Percentiles rank a stretch among this genome's conserved stretches.
These are phyloP conservation scores for Argyresthia albistria DNA, from an alignment of 2,888 invertebrate species.

Conservation along the genomic window DNA sequence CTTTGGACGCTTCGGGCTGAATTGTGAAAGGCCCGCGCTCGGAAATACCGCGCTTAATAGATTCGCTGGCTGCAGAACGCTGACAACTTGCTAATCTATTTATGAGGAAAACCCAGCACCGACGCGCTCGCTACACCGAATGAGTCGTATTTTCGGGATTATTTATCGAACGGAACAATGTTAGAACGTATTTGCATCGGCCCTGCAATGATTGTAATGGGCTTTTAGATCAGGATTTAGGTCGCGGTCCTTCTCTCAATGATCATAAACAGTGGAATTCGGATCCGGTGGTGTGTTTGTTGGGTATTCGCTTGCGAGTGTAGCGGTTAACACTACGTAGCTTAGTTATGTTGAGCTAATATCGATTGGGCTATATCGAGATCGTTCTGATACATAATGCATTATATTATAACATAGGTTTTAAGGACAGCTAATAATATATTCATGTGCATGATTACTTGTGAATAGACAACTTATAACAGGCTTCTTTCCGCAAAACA, in stretches of 20 bases:
- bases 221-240: too few species aligned
- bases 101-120: conserved; percentile 51
- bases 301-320: too few species aligned
- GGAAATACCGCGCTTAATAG: conserved; percentile 71
- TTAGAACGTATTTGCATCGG: conserved; percentile 4
- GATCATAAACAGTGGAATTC: too few species aligned
- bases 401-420: too few species aligned
- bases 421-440: too few species aligned
- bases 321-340: not conserved
- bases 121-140: conserved; percentile 7
- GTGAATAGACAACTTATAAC: too few species aligned
- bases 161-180: conserved; percentile 7
- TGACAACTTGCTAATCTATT: conserved; percentile 68
- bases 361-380: too few species aligned
- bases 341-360: not conserved
- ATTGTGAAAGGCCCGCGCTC: conserved; percentile 46
- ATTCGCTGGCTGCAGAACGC: conserved; percentile 55
- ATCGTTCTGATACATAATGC: too few species aligned
- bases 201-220: not conserved
- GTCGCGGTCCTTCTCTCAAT: too few species aligned
- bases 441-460: too few species aligned
- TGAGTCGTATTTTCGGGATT: conserved; percentile 8
- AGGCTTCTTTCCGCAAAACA: too few species aligned
- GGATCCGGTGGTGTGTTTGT: too few species aligned
- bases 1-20: conserved; percentile 55